Percentiles rank a stretch among this genome's conserved stretches.
phyloP scores from a whole-genome alignment of 2,797 vertebrate species.

The Aplochiton taeniatus region DNA sequence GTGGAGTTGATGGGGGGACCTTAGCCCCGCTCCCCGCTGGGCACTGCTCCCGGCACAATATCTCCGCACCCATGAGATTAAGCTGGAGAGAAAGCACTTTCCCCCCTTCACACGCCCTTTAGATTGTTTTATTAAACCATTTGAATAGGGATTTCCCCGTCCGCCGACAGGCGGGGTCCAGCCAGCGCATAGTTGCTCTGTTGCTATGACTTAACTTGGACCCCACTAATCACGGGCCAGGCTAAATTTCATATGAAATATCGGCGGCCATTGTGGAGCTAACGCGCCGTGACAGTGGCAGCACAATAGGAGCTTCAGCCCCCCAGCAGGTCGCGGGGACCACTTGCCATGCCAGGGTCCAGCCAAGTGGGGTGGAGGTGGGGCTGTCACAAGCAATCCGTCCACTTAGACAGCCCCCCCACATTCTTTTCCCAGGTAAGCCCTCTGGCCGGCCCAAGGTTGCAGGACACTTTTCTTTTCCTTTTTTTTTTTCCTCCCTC shows the following conservation, averaged over 20 bases:
- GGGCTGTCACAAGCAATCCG: conserved; percentile 72
- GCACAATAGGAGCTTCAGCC: conserved; percentile 96
- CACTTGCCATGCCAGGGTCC: conserved; percentile 85
- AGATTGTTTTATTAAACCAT: conserved; percentile 97
- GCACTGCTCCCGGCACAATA: conserved; percentile 92
- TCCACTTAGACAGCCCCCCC: conserved; percentile 53
- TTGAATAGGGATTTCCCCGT: conserved; percentile 98
- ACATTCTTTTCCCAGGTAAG: conserved; percentile 81
- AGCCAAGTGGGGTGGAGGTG: conserved; percentile 68
- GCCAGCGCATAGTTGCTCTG: conserved; percentile 96
- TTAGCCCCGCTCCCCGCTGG: conserved; percentile 87
- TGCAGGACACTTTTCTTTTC: conserved; percentile 35
- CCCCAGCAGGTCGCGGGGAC: conserved; percentile 95
- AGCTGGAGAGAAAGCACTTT: conserved; percentile 95
- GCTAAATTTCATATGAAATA: conserved; percentile 99
- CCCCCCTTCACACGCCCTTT: conserved; percentile 99
- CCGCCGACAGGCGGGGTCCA: conserved; percentile 87
- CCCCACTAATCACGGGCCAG: conserved; percentile 96
- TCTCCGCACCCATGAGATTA: conserved; percentile 97
- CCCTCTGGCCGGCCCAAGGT: conserved; percentile 36
- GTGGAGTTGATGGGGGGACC: conserved; percentile 92
- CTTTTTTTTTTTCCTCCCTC: conserved; percentile 24
- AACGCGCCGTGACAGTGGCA: conserved; percentile 93
- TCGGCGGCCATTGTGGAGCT: conserved; percentile 90
- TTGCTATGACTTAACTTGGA: conserved; percentile 99